These are phyloP conservation scores for Geodia barretti DNA, from an alignment of 37 sponge, comb jelly and placozoan genomes.

Conservation along the genomic window DNA sequence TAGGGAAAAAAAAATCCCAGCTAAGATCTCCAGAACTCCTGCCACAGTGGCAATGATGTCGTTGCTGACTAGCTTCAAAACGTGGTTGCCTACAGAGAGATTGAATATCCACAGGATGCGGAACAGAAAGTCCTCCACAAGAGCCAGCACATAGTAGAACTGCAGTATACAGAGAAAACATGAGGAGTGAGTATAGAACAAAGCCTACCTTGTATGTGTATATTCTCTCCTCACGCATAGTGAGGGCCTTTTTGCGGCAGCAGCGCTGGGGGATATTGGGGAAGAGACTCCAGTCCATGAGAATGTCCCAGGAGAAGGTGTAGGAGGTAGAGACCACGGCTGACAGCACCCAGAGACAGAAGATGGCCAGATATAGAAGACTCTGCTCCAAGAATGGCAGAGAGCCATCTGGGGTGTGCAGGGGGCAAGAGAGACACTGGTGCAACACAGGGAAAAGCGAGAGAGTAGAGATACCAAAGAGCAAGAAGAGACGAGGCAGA, in stretches of 20 bases:
- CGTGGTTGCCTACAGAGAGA: conserved; percentile 74
- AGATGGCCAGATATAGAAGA: conserved; percentile 14
- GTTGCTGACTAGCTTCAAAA: conserved; percentile 6
- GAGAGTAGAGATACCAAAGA: too few relatives aligned
- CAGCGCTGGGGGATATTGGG: conserved; percentile 38
- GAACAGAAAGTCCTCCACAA: conserved; percentile 70
- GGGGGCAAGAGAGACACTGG: too few relatives aligned
- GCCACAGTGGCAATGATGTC: conserved; percentile 67
- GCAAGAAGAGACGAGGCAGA: too few relatives aligned
- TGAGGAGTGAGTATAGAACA: neutral
- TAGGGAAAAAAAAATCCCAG: too few relatives aligned
- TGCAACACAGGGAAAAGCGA: too few relatives aligned
- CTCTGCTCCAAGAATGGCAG: too few relatives aligned
- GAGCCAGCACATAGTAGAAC: conserved; percentile 71
- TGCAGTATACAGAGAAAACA: too few relatives aligned
- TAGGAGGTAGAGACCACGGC: conserved; percentile 75
- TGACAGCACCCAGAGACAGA: conserved; percentile 71
- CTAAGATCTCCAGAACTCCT: conserved; percentile 69
- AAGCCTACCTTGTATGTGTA: conserved; percentile 68
- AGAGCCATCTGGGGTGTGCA: too few relatives aligned
- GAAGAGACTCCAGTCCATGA: conserved; percentile 94
- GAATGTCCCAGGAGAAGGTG: conserved; percentile 91
- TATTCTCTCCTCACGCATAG: conserved; percentile 67
- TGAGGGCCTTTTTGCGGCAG: neutral
- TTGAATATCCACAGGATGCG: conserved; percentile 82